These are phyloP conservation scores for Crematogaster levior DNA, from an alignment of 2,888 invertebrate genomes.

Conservation along the genomic window DNA sequence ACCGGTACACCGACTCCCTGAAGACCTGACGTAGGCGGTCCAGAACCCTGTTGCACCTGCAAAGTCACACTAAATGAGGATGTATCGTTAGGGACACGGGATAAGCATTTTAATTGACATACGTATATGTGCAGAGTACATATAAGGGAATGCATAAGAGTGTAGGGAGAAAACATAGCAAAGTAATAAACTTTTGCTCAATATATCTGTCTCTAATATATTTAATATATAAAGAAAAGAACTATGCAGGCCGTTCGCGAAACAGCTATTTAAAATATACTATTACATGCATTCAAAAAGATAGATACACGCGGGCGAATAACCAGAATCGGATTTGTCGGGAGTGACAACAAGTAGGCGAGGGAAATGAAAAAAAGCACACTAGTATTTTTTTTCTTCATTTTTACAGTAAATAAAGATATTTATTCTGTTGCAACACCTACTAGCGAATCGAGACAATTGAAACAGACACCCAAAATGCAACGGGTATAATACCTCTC, in stretches of 20 bases:
- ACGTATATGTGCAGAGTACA: background rate
- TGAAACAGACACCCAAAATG: conserved; percentile 64
- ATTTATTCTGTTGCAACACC: conserved; percentile 81
- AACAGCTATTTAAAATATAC: conserved; percentile 78
- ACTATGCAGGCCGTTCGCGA: background rate
- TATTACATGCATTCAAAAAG: conserved; percentile 85
- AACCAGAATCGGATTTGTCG: conserved; percentile 53
- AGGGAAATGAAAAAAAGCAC: conserved; percentile 84
- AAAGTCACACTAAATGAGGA: conserved; percentile 64
- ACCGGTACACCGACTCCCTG: conserved; percentile 81
- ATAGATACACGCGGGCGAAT: conserved; percentile 43
- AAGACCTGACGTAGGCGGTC: conserved; percentile 79
- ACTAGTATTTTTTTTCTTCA: conserved; percentile 74
- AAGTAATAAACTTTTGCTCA: background rate
- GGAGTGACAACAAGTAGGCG: conserved; percentile 72
- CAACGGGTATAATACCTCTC: conserved; percentile 49
- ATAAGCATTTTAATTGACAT: background rate
- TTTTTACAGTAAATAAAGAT: conserved; percentile 80
- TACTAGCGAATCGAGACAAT: conserved; percentile 78
- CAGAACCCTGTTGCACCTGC: conserved; percentile 82
- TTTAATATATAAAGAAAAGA: background rate
- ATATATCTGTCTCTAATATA: background rate
- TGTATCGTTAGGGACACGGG: background rate
- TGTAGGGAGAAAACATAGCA: background rate
- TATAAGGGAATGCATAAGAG: background rate